Evolutionary conservation across 2,888 invertebrate species (phyloP), one percentile per base, ranked within the genome.

Genomic region (Leptopilina drosophilae): DNA sequence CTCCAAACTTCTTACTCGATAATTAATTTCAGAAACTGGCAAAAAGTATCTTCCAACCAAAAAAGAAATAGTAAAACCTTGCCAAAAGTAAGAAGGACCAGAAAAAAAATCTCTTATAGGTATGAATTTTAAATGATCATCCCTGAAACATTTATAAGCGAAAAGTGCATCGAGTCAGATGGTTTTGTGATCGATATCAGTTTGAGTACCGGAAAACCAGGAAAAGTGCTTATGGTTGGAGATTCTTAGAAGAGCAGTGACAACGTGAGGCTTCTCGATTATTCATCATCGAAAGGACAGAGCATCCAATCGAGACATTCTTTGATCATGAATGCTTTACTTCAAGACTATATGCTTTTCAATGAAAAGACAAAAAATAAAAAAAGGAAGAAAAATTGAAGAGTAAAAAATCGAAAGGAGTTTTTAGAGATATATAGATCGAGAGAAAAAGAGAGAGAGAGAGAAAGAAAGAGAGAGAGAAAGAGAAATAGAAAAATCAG

Each of bases 281-380:
- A 88, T 88, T 88, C 87, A 85, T 87, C 83, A 84, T 85, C 80
- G 82, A 82, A 84, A 85, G 83, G 84, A 78, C 81, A 75, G 82
- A 81, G 85, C 82, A 82, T 84, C 85, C 85, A 85, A 84, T 87
- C 85, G 87, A 87, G 84, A 85, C 82, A 77, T 80, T 79, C 87
- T 87, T 85, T 85, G 87, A 87, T 88, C 87, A 84, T 82, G 81
- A 85, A 84, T 83, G 84, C 83, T 83, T 78, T 62, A 79, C 8
- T 73, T 33, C 40, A 33, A 73, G 56, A 59, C 56, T 73, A n/a
- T 33, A 33, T 73, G 40, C 73, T 40, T 73, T 53, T 73, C 40
- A 26, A 33, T 15, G 26, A 73, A 53, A 56, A 20, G 14, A 26
- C 14, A 56, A 5, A 53, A 73, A 53, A 69, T 33, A 46, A 26